Base-by-base conservation (phyloP, 2,113 vertebrate genomes). In the Vombatus ursinus region DNA sequence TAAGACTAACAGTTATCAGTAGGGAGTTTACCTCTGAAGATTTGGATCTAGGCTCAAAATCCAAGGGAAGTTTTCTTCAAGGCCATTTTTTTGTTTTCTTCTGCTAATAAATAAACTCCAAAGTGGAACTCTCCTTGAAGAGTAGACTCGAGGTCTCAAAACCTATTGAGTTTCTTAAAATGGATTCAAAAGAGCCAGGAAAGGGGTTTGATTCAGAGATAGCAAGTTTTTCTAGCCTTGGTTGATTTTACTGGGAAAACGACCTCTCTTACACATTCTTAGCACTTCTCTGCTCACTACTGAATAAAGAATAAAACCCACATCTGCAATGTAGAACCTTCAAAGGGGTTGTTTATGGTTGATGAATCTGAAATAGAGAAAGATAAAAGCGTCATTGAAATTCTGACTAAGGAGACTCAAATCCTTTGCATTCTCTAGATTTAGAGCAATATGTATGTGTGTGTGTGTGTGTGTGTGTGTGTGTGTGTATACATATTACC, bases 151-250 rank as follows among this genome's bases (percentile, higher is more conserved):
- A 77, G 37, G n/a, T 19, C 90, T 8, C 0, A 22, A 50, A 10
- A 37, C 28, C 1, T 52, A 26, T 3, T 0, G 61, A 53, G 68
- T 22, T n/a, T 77, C 52, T 26, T n/a, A 93, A 44, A 44, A 3
- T 25, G 47, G 26, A 53, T 8, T 1, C 24, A 2, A n/a, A 22
- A 25, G 28, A 8, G 11, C 2, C 89, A 31, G 0, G 0, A 12
- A 44, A 48, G 2, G 50, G 53, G 22, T 90, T 1, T 0, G 0
- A 0, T 6, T 7, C 22, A 77, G 95, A 25, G 47, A 24, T 14
- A 0, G 3, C 31, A 28, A 90, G 48, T 90, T 31, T 50, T 3
- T 50, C 14, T 50, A 50, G 48, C 9, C 25, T 26, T 31, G 24
- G 10, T 50, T 90, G 47, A 0, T 28, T 28, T 7, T 48, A 54